Evolutionary conservation across 2,797 vertebrate species (phyloP), one percentile per base, ranked within the genome.

Genomic region (Leptodactylus fallax): DNA sequence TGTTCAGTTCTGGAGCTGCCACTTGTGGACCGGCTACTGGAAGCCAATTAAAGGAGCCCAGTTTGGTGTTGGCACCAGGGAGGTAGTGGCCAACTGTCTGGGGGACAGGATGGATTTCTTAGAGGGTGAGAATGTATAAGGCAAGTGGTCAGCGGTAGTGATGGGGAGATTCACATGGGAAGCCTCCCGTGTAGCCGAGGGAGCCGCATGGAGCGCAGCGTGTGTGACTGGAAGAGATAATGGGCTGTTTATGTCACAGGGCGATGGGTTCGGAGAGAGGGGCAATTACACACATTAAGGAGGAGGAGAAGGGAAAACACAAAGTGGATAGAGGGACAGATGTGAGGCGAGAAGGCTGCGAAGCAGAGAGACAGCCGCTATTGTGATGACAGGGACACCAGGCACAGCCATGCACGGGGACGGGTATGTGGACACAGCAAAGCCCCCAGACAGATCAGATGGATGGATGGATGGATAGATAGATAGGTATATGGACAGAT

Each of bases 211-310:
- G 72, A 56, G 78, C 36, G 58, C 61, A 74, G 79, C 61, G 71
- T 8, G 55, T 58, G 72, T 16, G 58, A 78, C 60, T 14, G 13
- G n/a, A 47, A n/a, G 80, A 78, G 53, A 83, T 79, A 84, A 84
- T 83, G 45, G 58, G 61, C 25, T 72, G 78, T 91, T 76, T 51
- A 85, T 12, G 72, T 85, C 83, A n/a, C 85, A 90, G 56, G 51
- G 78, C 60, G 85, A 87, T 49, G 80, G 53, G 74, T 9, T 4
- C 11, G n/a, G n/a, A 79, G 14, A 36, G 61, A 60, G 74, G 69
- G 36, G 53, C 79, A 69, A 71, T 83, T 79, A 69, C 25, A 79
- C 49, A 72, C 53, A 84, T 86, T 92, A 65, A 16, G 93, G 77
- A 14, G 60, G 72, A 9, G 60, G 85, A 47, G 78, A 51, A 74